These are phyloP conservation scores for Ips nitidus DNA, from an alignment of 1,140 invertebrate species.

Conservation along the genomic window DNA sequence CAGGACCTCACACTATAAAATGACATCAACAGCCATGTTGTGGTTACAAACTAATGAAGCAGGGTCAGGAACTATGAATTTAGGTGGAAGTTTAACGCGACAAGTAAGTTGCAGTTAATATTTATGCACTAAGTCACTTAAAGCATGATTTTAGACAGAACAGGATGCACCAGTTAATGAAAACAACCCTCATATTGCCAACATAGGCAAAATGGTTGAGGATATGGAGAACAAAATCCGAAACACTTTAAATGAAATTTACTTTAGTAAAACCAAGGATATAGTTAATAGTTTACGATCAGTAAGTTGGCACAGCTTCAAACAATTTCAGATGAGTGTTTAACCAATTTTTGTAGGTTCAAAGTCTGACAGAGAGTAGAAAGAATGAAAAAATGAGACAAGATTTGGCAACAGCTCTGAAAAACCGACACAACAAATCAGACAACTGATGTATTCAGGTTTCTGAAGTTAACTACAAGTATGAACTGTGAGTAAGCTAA, in stretches of 20 bases:
- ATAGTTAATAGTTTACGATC: slow-evolving; percentile 97
- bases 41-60: slow-evolving; percentile 98
- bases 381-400: slow-evolving; percentile 82
- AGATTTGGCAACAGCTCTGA: slow-evolving; percentile 81
- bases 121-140: slow-evolving; percentile 3
- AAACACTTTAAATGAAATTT: slow-evolving; percentile 97
- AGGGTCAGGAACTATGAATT: slow-evolving; percentile 96
- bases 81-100: slow-evolving; percentile 96
- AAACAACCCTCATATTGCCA: slow-evolving; percentile 94
- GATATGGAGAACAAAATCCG: slow-evolving; percentile 99
- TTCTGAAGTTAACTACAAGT: slow-evolving; percentile 37
- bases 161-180: slow-evolving; percentile 88
- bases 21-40: slow-evolving; percentile 98
- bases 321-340: neutral
- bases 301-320: slow-evolving; percentile 40
- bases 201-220: slow-evolving; percentile 95
- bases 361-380: slow-evolving; percentile 79
- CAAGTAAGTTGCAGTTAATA: slow-evolving; percentile 65
- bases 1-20: slow-evolving; percentile 95
- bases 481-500: slow-evolving; percentile 25
- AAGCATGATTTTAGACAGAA: slow-evolving; percentile 69
- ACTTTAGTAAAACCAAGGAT: slow-evolving; percentile 99
- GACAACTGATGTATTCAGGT: slow-evolving; percentile 55
- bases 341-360: slow-evolving; percentile 51
- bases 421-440: slow-evolving; percentile 70